Conservation (phyloP, 2,797 vertebrate species). For the Natrix natrix region DNA sequence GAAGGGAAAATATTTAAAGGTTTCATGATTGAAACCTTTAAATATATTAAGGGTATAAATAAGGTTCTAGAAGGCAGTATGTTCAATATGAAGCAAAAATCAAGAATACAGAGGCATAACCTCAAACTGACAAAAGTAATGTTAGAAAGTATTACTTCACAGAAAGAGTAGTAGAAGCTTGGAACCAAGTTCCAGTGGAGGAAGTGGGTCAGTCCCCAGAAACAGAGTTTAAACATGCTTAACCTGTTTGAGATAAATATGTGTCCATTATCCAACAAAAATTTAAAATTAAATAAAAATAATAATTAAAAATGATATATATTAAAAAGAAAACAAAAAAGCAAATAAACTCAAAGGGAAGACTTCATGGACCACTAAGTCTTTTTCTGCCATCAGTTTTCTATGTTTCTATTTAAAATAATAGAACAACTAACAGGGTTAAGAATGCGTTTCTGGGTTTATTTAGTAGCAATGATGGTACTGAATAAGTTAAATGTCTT, state of each 20-base stretch:
- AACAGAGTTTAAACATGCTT: not conserved
- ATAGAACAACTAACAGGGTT: not conserved
- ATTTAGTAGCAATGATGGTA: not conserved
- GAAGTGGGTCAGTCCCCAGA: not conserved
- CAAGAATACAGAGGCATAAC: not conserved
- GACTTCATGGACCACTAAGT: not conserved
- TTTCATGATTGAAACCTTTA: not conserved
- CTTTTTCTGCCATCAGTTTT: not conserved
- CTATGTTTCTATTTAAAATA: not conserved
- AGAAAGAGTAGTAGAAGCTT: not conserved
- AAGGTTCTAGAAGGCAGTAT: not conserved
- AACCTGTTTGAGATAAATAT: not conserved
- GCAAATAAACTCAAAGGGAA: not conserved
- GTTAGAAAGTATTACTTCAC: not conserved
- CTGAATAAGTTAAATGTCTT: not conserved
- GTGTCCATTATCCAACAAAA: not conserved
- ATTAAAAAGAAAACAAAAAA: not conserved
- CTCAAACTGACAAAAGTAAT: not conserved
- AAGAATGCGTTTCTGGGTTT: not conserved
- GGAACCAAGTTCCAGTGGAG: not conserved
- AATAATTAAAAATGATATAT: not conserved
- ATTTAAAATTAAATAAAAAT: not conserved
- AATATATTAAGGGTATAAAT: not conserved
- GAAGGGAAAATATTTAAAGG: not conserved
- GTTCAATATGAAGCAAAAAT: not conserved